Evolutionary conservation across 2,888 invertebrate genomes (phyloP).

Genomic region (Epistrophella euchroma): DNA sequence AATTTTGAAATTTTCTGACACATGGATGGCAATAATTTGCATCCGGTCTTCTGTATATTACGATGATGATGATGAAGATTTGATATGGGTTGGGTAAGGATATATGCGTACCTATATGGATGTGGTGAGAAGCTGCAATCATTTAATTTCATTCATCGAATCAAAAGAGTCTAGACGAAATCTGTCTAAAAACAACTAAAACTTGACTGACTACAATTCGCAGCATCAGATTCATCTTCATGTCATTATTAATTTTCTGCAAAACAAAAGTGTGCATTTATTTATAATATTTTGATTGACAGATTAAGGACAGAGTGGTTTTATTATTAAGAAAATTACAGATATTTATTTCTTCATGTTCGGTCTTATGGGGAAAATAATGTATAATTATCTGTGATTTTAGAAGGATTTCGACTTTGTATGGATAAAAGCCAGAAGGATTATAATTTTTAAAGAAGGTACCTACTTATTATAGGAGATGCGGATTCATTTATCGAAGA

Average conservation of each 20-base stretch:
- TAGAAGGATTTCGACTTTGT: neutral
- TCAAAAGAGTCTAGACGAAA: constrained; percentile 72
- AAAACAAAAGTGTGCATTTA: constrained; percentile 25
- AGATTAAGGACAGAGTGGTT: constrained; percentile 40
- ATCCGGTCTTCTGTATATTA: constrained; percentile 40
- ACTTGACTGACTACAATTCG: neutral
- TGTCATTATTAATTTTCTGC: neutral
- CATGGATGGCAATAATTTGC: constrained; percentile 58
- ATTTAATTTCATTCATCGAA: constrained; percentile 67
- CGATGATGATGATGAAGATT: constrained; percentile 20
- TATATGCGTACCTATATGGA: neutral
- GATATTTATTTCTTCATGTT: neutral
- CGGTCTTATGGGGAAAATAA: neutral
- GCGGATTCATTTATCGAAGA: too few relatives aligned
- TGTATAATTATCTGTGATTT: constrained; percentile 9
- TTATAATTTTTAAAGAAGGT: neutral
- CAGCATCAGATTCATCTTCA: neutral
- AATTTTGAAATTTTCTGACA: constrained; percentile 64
- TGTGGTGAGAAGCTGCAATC: constrained; percentile 37
- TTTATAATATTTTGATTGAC: constrained; percentile 69
- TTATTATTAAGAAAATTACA: constrained; percentile 41
- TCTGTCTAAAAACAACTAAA: constrained; percentile 54
- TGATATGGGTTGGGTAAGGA: constrained; percentile 10
- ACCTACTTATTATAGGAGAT: too few relatives aligned
- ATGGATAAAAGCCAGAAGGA: neutral